phyloP scores from a whole-genome alignment of 2,888 invertebrate species.

The Serripes groenlandicus region DNA sequence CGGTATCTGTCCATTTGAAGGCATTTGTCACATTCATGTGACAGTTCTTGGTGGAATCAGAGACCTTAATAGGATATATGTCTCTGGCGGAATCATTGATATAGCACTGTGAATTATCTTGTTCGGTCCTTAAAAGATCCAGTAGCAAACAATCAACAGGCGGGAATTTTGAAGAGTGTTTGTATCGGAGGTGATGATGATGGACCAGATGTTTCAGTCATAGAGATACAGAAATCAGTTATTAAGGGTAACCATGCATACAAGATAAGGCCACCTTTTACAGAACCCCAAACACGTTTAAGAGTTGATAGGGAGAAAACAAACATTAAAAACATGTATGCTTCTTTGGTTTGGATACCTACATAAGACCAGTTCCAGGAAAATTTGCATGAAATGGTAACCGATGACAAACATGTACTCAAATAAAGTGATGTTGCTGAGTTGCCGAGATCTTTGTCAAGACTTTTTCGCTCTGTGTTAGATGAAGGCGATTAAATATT shows the following conservation, averaged over 20 bases:
- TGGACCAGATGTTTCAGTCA: neutral
- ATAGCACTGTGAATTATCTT: neutral
- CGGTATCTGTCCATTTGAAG: too few relatives aligned
- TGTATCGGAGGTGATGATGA: neutral
- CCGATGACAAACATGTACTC: conserved; percentile 15
- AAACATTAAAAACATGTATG: conserved; percentile 18
- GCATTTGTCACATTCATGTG: too few relatives aligned
- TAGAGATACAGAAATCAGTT: conserved; percentile 4
- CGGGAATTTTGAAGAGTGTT: neutral
- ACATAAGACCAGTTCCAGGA: neutral
- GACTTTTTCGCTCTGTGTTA: conserved; percentile 8
- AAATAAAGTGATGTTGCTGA: conserved; percentile 31
- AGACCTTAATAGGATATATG: too few relatives aligned
- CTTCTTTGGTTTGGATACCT: neutral
- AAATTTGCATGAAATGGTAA: neutral
- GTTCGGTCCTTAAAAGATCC: neutral
- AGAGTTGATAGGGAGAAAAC: conserved; percentile 27
- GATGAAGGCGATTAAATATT: neutral
- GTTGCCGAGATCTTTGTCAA: conserved; percentile 8
- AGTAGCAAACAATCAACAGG: neutral
- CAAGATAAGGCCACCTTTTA: neutral
- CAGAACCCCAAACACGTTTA: neutral
- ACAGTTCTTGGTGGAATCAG: too few relatives aligned
- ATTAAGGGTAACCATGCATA: conserved; percentile 8
- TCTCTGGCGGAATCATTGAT: neutral